These are phyloP conservation scores for Mormyrus lacerda DNA, from an alignment of 2,113 vertebrate genomes.

Conservation along the genomic window DNA sequence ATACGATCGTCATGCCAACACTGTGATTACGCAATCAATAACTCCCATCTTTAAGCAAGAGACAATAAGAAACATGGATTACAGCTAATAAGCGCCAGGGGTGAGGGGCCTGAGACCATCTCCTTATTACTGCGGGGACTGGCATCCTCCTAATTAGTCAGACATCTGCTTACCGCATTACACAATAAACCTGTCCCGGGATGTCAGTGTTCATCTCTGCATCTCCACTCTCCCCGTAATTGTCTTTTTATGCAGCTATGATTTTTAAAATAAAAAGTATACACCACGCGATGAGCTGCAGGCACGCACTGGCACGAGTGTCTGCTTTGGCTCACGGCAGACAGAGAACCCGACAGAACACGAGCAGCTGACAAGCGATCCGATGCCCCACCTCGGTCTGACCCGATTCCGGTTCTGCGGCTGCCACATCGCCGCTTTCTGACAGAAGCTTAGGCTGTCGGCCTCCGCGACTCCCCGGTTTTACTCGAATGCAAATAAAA, in stretches of 20 bases:
- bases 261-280: background rate
- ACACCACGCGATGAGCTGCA: background rate
- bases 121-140: slow-evolving; percentile 20
- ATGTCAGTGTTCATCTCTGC: slow-evolving; percentile 10
- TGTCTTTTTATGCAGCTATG: background rate
- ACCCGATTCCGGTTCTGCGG: background rate
- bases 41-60: slow-evolving; percentile 23
- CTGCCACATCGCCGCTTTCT: background rate
- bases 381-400: background rate
- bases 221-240: background rate
- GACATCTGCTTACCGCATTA: slow-evolving; percentile 28
- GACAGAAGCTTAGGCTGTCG: slow-evolving; percentile 15
- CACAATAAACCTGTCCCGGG: slow-evolving; percentile 21
- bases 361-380: background rate
- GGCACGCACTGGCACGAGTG: background rate
- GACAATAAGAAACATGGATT: slow-evolving; percentile 21
- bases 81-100: slow-evolving; percentile 5
- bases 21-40: slow-evolving; percentile 20
- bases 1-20: background rate
- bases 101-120: slow-evolving; percentile 19
- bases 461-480: slow-evolving; percentile 23
- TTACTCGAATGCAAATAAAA: slow-evolving; percentile 17
- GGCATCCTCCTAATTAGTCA: slow-evolving; percentile 28
- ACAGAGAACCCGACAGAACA: background rate
- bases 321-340: background rate